phyloP scores from a whole-genome alignment of 1,140 invertebrate genomes.

The Pogonus chalceus region DNA sequence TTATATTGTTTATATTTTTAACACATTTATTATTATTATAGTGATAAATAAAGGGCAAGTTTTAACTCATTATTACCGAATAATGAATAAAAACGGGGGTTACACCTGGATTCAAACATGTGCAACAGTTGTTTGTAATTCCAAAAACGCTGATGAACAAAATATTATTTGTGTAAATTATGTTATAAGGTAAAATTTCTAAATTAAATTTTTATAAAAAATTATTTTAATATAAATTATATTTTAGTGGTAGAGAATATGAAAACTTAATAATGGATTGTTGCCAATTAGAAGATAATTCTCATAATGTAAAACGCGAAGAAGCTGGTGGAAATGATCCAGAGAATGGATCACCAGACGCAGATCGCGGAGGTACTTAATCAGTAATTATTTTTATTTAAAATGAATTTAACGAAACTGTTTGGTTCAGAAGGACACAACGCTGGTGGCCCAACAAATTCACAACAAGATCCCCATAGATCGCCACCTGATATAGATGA shows the following conservation, averaged over 20 bases:
- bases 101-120: conserved; percentile 95
- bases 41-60: conserved; percentile 96
- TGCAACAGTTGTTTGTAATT: conserved; percentile 90
- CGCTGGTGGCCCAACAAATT: conserved; percentile 44
- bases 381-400: too few relatives aligned
- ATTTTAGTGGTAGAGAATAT: conserved; percentile 77
- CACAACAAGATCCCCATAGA: conserved; percentile 40
- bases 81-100: conserved; percentile 93
- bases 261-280: conserved; percentile 86
- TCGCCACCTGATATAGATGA: conserved; percentile 43
- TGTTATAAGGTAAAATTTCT: conserved; percentile 65
- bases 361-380: conserved; percentile 60
- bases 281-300: conserved; percentile 77
- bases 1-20: not conserved
- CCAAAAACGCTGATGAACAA: conserved; percentile 90
- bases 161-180: conserved; percentile 95
- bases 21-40: conserved; percentile 42
- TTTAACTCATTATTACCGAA: conserved; percentile 86
- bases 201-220: conserved; percentile 4
- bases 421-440: conserved; percentile 42
- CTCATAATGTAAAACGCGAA: conserved; percentile 65
- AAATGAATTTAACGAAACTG: conserved; percentile 22
- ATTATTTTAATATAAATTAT: not conserved
- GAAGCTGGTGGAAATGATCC: conserved; percentile 68
- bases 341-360: conserved; percentile 75